phyloP scores from a whole-genome alignment of 2,113 vertebrate genomes.

The human (Homo sapiens) region DNA sequence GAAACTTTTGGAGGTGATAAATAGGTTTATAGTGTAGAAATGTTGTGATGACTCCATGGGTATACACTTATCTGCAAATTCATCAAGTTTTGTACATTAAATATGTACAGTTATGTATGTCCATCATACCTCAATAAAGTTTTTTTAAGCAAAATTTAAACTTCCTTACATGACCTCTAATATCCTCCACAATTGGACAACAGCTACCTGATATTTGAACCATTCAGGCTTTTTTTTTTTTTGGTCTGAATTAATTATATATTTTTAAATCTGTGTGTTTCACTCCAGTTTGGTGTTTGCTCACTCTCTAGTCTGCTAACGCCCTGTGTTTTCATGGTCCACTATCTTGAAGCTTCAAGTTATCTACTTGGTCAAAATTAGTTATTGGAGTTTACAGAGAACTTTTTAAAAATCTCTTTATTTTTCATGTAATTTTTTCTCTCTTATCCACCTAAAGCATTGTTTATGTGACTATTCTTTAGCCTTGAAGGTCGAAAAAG shows the following conservation, averaged over 20 bases:
- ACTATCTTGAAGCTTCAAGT: not conserved
- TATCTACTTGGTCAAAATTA: not conserved
- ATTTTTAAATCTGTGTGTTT: not conserved
- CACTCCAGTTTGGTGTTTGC: not conserved
- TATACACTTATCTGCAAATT: not conserved
- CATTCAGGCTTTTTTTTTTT: not conserved
- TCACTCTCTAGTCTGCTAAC: not conserved
- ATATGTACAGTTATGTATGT: not conserved
- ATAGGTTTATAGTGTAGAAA: not conserved
- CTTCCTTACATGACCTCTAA: not conserved
- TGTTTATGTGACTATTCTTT: not conserved
- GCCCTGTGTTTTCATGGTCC: not conserved
- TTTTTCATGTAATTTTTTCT: not conserved
- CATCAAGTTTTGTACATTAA: not conserved
- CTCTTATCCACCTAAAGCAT: not conserved
- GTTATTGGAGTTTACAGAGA: not conserved
- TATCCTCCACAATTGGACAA: not conserved
- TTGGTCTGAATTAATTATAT: not conserved
- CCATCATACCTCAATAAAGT: not conserved
- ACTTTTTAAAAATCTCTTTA: not conserved
- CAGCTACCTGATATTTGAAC: not conserved
- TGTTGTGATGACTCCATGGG: not conserved
- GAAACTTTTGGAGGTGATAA: not conserved
- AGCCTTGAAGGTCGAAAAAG: not conserved
- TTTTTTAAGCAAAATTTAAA: not conserved